A percentile compares a stretch with the other conserved stretches of the same genome.
These are phyloP conservation scores for Phrynosoma blainvillii DNA, from an alignment of 2,113 vertebrate species.

Conservation along the genomic window DNA sequence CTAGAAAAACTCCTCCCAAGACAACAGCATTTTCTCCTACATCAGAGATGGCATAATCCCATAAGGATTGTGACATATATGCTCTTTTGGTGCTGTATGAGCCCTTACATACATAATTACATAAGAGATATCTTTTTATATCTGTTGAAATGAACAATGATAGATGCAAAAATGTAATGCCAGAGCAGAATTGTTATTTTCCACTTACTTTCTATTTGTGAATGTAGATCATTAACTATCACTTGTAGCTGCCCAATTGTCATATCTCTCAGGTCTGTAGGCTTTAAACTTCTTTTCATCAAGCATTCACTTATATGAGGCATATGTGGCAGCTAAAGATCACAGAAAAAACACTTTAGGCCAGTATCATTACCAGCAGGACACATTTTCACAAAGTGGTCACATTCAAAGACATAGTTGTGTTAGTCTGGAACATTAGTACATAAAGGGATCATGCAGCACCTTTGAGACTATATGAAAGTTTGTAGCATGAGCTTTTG, in stretches of 20 bases:
- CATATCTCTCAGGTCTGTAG: slow-evolving; percentile 95
- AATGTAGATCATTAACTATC: slow-evolving; percentile 98
- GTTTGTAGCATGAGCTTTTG: too few species aligned
- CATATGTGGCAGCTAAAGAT: slow-evolving; percentile 92
- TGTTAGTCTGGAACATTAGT: too few species aligned
- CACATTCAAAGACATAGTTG: not conserved
- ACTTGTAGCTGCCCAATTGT: slow-evolving; percentile 96
- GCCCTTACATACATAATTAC: not conserved
- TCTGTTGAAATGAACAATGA: not conserved
- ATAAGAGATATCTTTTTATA: too few species aligned
- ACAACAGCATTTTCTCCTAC: not conserved
- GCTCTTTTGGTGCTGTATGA: not conserved
- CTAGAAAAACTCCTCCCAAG: too few species aligned
- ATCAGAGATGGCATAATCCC: not conserved
- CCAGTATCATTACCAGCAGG: accelerated
- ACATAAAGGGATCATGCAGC: too few species aligned
- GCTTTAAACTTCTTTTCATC: slow-evolving; percentile 97
- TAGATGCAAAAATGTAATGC: accelerated
- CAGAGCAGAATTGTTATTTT: not conserved
- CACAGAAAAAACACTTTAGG: not conserved
- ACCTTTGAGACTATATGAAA: too few species aligned
- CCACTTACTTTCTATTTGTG: slow-evolving; percentile 97
- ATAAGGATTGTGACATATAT: too few species aligned
- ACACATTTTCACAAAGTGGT: not conserved
- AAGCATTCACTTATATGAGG: slow-evolving; percentile 98